Evolutionary conservation across 2,797 vertebrate species (phyloP).

Genomic region (Hypotaenidia philippensis): DNA sequence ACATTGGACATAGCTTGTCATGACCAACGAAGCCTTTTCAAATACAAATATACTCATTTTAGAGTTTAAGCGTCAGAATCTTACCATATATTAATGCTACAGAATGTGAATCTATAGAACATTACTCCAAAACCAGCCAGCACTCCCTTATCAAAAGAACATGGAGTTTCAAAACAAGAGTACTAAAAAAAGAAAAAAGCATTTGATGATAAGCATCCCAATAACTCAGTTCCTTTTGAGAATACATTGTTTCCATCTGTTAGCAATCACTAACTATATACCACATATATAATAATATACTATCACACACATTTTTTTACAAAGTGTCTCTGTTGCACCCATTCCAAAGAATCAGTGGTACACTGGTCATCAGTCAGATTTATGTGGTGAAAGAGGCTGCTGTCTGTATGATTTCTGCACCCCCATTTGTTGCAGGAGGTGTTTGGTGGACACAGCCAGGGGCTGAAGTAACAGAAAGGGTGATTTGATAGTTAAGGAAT

Average conservation of each 20-base stretch:
- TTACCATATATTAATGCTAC: neutral
- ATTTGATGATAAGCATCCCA: neutral
- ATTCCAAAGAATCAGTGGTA: neutral
- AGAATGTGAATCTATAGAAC: neutral
- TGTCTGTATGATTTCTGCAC: neutral
- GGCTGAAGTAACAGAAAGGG: neutral
- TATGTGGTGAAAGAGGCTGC: neutral
- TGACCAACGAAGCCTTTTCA: neutral
- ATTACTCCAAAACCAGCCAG: neutral
- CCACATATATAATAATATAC: neutral
- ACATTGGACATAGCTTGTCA: neutral
- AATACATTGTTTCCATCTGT: neutral
- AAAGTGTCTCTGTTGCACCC: neutral
- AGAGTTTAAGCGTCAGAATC: neutral
- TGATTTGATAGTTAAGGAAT: neutral
- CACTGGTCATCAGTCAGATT: neutral
- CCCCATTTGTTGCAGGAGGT: neutral
- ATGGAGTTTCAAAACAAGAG: neutral
- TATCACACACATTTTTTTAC: neutral
- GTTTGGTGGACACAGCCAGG: neutral
- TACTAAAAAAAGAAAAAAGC: neutral
- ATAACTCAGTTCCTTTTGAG: neutral
- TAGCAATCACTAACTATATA: neutral
- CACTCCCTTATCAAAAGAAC: neutral
- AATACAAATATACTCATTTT: neutral